These are phyloP conservation scores for Echiichthys vipera DNA, from an alignment of 2,797 vertebrate species.

Conservation along the genomic window DNA sequence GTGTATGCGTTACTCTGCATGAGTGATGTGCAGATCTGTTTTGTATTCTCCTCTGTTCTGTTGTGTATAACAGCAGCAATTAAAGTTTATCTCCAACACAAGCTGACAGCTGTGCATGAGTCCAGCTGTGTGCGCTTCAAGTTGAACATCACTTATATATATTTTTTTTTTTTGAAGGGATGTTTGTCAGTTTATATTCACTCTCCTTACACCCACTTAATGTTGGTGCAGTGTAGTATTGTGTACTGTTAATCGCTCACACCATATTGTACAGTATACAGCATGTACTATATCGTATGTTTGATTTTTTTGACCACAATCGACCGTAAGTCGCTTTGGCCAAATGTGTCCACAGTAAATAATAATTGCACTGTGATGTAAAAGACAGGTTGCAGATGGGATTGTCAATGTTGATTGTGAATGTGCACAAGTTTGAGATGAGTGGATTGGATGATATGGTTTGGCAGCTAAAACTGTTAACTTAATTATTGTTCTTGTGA, in stretches of 20 bases:
- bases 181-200: not conserved
- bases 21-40: slow-evolving; percentile 15
- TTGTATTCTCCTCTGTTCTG: slow-evolving; percentile 10
- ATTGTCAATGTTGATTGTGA: not conserved
- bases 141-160: slow-evolving; percentile 7
- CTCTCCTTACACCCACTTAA: not conserved
- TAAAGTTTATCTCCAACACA: slow-evolving; percentile 28
- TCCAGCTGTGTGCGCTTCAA: slow-evolving; percentile 31
- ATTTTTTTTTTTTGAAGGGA: not conserved
- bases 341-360: no score
- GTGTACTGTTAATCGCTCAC: not conserved
- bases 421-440: not conserved
- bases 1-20: not conserved
- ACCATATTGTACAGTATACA: not conserved
- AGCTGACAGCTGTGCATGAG: slow-evolving; percentile 44
- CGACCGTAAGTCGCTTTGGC: no score
- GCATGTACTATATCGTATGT: no score
- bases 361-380: no score
- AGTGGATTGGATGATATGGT: not conserved
- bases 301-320: not conserved
- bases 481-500: not conserved
- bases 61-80: slow-evolving; percentile 16
- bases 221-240: not conserved
- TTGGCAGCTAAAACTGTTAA: no score
- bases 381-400: not conserved